A percentile compares a stretch with the other conserved stretches of the same genome.
phyloP scores from a whole-genome alignment of 1,140 invertebrate genomes.

The Ostrea denselamellosa region DNA sequence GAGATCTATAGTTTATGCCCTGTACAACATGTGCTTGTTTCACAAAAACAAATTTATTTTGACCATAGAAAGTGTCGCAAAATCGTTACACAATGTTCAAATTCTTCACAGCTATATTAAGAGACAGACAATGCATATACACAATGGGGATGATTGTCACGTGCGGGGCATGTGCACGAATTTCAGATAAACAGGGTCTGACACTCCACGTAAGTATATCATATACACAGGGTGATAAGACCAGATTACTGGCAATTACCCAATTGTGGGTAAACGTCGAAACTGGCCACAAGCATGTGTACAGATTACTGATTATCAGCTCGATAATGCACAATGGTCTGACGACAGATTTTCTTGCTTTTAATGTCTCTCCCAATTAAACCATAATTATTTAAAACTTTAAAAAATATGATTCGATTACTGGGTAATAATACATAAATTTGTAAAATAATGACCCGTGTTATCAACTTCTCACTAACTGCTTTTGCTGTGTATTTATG shows the following conservation, averaged over 20 bases:
- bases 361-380: not conserved
- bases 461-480: not conserved
- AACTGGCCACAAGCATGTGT: no score
- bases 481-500: no score
- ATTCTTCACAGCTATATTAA: not conserved
- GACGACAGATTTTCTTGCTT: not conserved
- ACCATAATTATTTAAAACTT: not conserved
- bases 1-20: no score
- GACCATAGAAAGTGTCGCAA: not conserved
- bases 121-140: not conserved
- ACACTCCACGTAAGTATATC: not conserved
- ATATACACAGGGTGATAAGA: conserved; percentile 2
- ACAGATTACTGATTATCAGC: not conserved
- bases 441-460: not conserved
- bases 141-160: not conserved
- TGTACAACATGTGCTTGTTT: no score
- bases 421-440: not conserved
- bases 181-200: not conserved
- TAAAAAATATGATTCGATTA: not conserved
- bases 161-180: not conserved
- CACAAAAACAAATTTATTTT: not conserved
- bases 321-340: not conserved
- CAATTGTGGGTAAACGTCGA: conserved; percentile 6
- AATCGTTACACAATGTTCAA: not conserved
- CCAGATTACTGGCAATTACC: not conserved